phyloP scores from a whole-genome alignment of 2,113 vertebrate species.

The Hypanus sabinus region DNA sequence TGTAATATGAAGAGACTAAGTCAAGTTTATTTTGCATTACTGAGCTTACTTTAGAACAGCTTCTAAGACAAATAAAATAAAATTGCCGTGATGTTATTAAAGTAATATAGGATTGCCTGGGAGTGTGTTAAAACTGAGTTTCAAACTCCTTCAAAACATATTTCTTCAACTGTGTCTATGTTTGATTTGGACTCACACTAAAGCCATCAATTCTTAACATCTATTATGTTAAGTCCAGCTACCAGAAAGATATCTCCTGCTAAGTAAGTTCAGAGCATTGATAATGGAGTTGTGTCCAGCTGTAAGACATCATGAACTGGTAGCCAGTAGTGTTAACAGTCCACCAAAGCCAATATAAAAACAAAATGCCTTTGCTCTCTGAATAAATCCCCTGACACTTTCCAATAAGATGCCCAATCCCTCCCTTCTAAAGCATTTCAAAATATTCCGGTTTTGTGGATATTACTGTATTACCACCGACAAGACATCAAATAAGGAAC shows the following conservation, averaged over 20 bases:
- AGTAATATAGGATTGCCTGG: neutral
- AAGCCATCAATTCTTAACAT: neutral
- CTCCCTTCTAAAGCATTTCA: neutral
- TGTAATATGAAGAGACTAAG: neutral
- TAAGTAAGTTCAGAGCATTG: neutral
- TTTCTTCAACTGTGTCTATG: neutral
- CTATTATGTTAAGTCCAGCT: neutral
- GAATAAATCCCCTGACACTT: neutral
- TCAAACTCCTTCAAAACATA: neutral
- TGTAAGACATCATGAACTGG: neutral
- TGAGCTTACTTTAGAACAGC: neutral
- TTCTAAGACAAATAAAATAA: neutral
- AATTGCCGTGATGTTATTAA: neutral
- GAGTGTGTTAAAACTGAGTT: neutral
- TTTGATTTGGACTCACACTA: neutral
- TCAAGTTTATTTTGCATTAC: slow-evolving; percentile 18
- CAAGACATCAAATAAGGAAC: neutral
- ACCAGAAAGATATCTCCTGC: neutral
- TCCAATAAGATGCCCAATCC: neutral
- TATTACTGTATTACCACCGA: neutral
- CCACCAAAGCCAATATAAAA: neutral
- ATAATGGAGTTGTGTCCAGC: neutral
- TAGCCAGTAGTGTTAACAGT: neutral
- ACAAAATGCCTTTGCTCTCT: neutral
- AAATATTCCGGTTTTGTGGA: neutral